phyloP scores from a whole-genome alignment of 2,797 vertebrate genomes.

The Prionace glauca region DNA sequence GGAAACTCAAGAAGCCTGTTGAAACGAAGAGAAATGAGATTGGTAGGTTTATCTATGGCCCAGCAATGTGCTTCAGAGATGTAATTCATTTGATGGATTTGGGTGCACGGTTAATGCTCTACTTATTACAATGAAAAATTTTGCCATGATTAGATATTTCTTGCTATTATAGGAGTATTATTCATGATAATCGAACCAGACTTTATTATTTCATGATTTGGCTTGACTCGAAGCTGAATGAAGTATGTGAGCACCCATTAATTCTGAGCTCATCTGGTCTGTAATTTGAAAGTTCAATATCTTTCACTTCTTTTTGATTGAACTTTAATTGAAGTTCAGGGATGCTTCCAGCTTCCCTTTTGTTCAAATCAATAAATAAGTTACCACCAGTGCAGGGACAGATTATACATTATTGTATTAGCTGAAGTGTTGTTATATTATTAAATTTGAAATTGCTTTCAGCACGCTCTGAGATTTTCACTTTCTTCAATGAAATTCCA shows the following conservation, averaged over 20 bases:
- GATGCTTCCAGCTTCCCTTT: conserved; percentile 19
- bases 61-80: not conserved
- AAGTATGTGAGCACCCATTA: conserved; percentile 14
- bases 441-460: conserved; percentile 37
- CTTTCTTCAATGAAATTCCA: conserved; percentile 24
- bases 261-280: conserved; percentile 4
- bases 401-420: conserved; percentile 36
- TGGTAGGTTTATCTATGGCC: not conserved
- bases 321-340: conserved; percentile 37
- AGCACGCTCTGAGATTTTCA: not conserved
- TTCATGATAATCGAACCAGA: conserved; percentile 32
- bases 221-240: conserved; percentile 7
- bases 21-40: not conserved
- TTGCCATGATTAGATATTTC: conserved; percentile 16
- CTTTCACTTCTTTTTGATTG: conserved; percentile 33
- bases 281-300: conserved; percentile 37
- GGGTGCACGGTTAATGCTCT: conserved; percentile 13
- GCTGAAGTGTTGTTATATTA: conserved; percentile 37
- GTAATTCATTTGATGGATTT: conserved; percentile 21
- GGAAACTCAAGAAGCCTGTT: not conserved
- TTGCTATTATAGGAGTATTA: conserved; percentile 24
- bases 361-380: conserved; percentile 35
- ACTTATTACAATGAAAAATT: conserved; percentile 20
- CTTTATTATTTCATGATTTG: conserved; percentile 35
- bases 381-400: conserved; percentile 10